These are phyloP conservation scores for Eucidaris tribuloides DNA, from an alignment of 35 echinoderm and acorn worm species.

Conservation along the genomic window DNA sequence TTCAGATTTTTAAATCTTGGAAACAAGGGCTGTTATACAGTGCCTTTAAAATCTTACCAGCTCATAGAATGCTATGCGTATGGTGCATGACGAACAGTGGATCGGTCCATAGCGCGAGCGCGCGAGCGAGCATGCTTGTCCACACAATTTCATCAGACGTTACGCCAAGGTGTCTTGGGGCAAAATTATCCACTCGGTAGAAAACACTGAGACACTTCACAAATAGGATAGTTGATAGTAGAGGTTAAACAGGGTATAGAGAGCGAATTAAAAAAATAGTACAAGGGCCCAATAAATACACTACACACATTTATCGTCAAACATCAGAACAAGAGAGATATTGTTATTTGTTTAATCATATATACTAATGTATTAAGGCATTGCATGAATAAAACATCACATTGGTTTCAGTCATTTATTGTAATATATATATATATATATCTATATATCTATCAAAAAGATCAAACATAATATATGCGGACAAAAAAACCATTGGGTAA, in stretches of 20 bases:
- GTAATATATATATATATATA: no score
- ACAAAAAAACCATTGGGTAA: no score
- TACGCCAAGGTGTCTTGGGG: slow-evolving; percentile 56
- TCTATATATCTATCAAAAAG: no score
- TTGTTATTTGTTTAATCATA: not conserved
- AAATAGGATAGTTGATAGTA: not conserved
- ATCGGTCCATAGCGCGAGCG: slow-evolving; percentile 49
- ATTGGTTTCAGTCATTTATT: no score
- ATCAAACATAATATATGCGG: no score
- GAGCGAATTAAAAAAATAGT: not conserved
- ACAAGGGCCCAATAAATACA: not conserved
- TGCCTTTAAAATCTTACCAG: slow-evolving; percentile 77
- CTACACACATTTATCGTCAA: not conserved
- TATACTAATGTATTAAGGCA: no score
- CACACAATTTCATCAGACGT: slow-evolving; percentile 56
- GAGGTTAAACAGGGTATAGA: not conserved
- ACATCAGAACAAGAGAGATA: not conserved
- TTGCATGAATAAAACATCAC: no score
- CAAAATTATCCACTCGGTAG: slow-evolving; percentile 40
- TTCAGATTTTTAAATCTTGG: no score
- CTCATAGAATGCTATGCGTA: slow-evolving; percentile 86
- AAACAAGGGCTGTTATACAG: no score
- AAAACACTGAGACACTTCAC: slow-evolving; percentile 24
- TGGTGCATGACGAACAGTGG: slow-evolving; percentile 64
- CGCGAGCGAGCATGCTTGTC: slow-evolving; percentile 61